Percentiles rank a stretch among this genome's conserved stretches.
Conservation (phyloP, 2,113 vertebrate species). For the Limnothrissa miodon region DNA sequence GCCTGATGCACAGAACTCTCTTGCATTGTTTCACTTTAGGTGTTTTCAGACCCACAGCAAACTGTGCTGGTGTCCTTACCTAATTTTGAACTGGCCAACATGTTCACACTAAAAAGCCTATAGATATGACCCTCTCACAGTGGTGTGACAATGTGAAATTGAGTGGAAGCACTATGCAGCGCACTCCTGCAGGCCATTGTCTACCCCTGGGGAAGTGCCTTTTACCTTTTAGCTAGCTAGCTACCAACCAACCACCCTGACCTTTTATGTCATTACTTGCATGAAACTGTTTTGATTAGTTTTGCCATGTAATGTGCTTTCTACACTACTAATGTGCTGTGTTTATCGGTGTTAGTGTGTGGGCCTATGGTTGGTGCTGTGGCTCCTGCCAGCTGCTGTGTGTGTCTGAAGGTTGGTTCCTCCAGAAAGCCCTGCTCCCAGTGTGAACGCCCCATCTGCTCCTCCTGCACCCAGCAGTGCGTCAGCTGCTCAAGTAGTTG, state of each 20-base stretch:
- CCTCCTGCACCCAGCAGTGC: slow-evolving; percentile 66
- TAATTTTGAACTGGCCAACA: too few species aligned
- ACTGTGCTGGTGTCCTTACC: too few species aligned
- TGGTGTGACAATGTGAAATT: too few species aligned
- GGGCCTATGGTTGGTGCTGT: slow-evolving; percentile 45
- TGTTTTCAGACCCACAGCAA: too few species aligned
- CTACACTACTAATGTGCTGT: background rate
- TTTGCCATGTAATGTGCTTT: background rate
- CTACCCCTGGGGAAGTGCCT: too few species aligned
- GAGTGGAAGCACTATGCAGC: too few species aligned
- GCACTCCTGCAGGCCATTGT: too few species aligned
- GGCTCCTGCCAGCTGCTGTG: slow-evolving; percentile 57
- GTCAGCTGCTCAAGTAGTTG: slow-evolving; percentile 63
- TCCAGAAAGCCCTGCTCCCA: slow-evolving; percentile 58
- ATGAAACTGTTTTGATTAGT: background rate
- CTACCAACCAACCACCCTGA: background rate
- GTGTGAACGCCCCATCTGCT: slow-evolving; percentile 67
- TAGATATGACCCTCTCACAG: too few species aligned
- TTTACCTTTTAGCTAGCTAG: too few species aligned
- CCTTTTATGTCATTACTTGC: background rate
- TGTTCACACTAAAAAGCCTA: too few species aligned
- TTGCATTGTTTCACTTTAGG: too few species aligned
- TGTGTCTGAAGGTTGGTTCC: slow-evolving; percentile 63
- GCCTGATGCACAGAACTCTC: too few species aligned
- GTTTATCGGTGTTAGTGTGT: background rate